phyloP scores from a whole-genome alignment of 2,113 vertebrate genomes.

The Cinclus cinclus region DNA sequence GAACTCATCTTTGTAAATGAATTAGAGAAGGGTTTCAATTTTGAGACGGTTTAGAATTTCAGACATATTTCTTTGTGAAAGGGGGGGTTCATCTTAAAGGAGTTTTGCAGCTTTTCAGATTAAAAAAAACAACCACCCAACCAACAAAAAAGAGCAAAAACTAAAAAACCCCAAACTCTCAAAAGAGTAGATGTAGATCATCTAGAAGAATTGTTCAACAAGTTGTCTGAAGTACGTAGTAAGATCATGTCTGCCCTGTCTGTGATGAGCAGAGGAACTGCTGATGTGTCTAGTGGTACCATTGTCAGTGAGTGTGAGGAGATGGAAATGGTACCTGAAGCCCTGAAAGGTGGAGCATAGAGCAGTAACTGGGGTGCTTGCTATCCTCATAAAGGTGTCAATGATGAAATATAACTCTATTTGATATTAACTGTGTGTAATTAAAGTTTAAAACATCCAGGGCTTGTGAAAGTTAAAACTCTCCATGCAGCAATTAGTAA shows the following conservation, averaged over 20 bases:
- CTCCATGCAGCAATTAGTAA: background rate
- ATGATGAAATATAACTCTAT: background rate
- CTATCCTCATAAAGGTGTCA: background rate
- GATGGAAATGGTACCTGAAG: background rate
- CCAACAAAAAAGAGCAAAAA: background rate
- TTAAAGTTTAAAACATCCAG: background rate
- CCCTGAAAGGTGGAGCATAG: background rate
- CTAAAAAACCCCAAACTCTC: fast-evolving
- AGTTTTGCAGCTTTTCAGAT: background rate
- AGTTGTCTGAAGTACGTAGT: background rate
- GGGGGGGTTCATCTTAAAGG: background rate
- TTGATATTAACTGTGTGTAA: background rate
- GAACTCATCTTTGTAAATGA: background rate
- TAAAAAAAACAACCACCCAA: background rate
- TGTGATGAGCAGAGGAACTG: background rate
- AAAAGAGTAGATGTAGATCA: background rate
- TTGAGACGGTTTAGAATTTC: background rate
- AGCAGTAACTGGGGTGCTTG: background rate
- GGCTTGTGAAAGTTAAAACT: background rate
- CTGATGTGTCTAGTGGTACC: background rate
- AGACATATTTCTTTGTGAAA: background rate
- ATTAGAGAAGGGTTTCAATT: background rate
- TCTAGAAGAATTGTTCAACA: background rate
- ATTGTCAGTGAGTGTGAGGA: background rate
- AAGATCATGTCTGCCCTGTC: background rate